A percentile compares a stretch with the other conserved stretches of the same genome.
phyloP scores from a whole-genome alignment of 2,888 invertebrate species.

The Chymomyza amoena region DNA sequence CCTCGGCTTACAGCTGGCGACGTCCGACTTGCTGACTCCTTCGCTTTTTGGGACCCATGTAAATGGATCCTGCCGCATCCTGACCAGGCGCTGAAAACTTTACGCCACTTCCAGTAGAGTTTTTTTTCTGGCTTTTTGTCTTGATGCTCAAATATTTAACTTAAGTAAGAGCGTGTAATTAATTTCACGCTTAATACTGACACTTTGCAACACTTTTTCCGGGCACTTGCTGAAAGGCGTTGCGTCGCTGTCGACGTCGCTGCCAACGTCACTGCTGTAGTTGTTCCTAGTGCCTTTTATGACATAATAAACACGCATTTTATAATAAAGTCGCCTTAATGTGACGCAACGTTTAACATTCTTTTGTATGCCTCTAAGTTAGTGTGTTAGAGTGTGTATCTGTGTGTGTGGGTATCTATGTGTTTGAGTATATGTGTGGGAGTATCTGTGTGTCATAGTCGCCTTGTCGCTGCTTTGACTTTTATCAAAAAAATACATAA shows the following conservation, averaged over 20 bases:
- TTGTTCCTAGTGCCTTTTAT: slow-evolving; percentile 32
- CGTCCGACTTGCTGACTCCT: not conserved
- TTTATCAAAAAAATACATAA: slow-evolving; percentile 35
- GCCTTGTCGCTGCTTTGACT: slow-evolving; percentile 12
- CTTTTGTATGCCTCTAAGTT: not conserved
- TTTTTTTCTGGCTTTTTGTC: slow-evolving; percentile 15
- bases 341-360: slow-evolving; percentile 13
- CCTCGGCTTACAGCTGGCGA: slow-evolving; percentile 45
- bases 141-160: slow-evolving; percentile 63
- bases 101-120: slow-evolving; percentile 36
- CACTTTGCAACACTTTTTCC: slow-evolving; percentile 52
- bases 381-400: not conserved
- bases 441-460: slow-evolving; percentile 3
- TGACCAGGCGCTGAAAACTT: slow-evolving; percentile 44
- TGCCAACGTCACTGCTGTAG: not conserved
- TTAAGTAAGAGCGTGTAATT: slow-evolving; percentile 68
- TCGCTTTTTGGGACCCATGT: slow-evolving; percentile 32
- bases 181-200: slow-evolving; percentile 66
- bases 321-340: slow-evolving; percentile 56
- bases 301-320: slow-evolving; percentile 68
- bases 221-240: not conserved
- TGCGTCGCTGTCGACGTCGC: not conserved
- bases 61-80: slow-evolving; percentile 36
- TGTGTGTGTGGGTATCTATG: not conserved
- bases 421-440: not conserved